A percentile compares a stretch with the other conserved stretches of the same genome.
These are phyloP conservation scores for Onthophagus sagittarius DNA, from an alignment of 2,888 invertebrate genomes.

Conservation along the genomic window DNA sequence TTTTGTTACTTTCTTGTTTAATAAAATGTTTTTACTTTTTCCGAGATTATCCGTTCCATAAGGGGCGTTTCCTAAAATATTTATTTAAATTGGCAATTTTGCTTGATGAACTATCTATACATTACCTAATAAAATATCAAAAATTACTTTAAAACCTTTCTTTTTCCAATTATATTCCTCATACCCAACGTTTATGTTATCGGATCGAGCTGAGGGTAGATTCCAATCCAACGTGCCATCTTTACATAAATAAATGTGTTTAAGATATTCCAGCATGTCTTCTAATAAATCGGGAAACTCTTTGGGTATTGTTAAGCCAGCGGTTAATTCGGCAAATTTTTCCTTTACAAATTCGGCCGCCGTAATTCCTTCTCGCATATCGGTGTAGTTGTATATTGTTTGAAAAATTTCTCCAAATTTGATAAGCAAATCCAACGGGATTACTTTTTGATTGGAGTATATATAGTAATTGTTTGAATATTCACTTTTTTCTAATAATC, in stretches of 20 bases:
- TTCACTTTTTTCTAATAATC: background rate
- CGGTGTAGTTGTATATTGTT: constrained; percentile 23
- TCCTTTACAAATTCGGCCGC: constrained; percentile 25
- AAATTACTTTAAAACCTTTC: constrained; percentile 59
- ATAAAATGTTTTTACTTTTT: constrained; percentile 29
- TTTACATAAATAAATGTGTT: constrained; percentile 27
- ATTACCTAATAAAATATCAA: constrained; percentile 61
- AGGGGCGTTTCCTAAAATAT: too few relatives aligned
- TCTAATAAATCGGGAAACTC: background rate
- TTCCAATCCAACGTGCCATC: constrained; percentile 58
- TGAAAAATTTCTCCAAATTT: constrained; percentile 22
- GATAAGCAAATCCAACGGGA: constrained; percentile 12
- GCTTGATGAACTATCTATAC: too few relatives aligned
- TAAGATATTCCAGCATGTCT: constrained; percentile 23
- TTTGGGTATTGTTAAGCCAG: constrained; percentile 23
- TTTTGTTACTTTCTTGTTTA: constrained; percentile 31
- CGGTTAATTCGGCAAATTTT: constrained; percentile 15
- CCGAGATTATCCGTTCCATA: too few relatives aligned
- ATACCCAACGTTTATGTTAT: constrained; percentile 49
- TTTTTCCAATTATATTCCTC: constrained; percentile 62
- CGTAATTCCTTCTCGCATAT: constrained; percentile 20
- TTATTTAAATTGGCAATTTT: too few relatives aligned
- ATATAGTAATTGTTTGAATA: constrained; percentile 1
- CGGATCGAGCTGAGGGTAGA: constrained; percentile 62
- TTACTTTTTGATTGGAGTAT: constrained; percentile 13